Evolutionary conservation across 2,888 invertebrate species (phyloP).

Genomic region (Caenorhabditis panamensis): DNA sequence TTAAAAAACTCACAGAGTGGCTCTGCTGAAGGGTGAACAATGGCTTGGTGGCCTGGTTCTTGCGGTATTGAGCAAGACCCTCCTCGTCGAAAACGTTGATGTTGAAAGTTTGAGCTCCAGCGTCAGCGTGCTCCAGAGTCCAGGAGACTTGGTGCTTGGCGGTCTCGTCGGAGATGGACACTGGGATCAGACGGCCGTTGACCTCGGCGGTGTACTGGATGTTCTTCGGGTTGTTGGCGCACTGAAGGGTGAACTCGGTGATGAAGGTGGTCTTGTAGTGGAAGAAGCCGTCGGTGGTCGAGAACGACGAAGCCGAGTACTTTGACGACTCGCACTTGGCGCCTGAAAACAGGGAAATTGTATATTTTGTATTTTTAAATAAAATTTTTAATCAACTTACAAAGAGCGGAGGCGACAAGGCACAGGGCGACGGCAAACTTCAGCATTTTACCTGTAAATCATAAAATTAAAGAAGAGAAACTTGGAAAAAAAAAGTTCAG

Average conservation of each 20-base stretch:
- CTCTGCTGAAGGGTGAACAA: conserved; percentile 87
- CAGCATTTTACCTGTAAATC: conserved; percentile 61
- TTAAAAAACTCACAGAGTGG: conserved; percentile 84
- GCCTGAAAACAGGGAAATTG: conserved; percentile 37
- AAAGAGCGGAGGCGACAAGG: conserved; percentile 55
- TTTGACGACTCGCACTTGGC: conserved; percentile 82
- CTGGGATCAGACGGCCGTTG: conserved; percentile 90
- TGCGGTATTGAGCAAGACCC: conserved; percentile 90
- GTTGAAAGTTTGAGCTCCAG: conserved; percentile 89
- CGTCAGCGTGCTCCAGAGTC: conserved; percentile 91
- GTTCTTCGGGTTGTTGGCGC: conserved; percentile 84
- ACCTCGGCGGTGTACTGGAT: conserved; percentile 92
- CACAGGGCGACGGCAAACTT: conserved; percentile 51
- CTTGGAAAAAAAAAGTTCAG: too few relatives aligned
- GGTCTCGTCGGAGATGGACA: conserved; percentile 87
- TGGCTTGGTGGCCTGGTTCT: conserved; percentile 86
- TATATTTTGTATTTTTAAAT: not conserved
- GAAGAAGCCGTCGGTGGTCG: conserved; percentile 93
- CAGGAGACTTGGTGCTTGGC: conserved; percentile 93
- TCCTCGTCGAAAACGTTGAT: conserved; percentile 93
- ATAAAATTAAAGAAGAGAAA: too few relatives aligned
- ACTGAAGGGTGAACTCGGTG: conserved; percentile 91
- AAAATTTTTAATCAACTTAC: conserved; percentile 44
- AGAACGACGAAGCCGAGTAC: conserved; percentile 88
- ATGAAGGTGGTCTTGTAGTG: conserved; percentile 91